Conservation (phyloP, 2,888 invertebrate species). For the Athripsodes cinereus region DNA sequence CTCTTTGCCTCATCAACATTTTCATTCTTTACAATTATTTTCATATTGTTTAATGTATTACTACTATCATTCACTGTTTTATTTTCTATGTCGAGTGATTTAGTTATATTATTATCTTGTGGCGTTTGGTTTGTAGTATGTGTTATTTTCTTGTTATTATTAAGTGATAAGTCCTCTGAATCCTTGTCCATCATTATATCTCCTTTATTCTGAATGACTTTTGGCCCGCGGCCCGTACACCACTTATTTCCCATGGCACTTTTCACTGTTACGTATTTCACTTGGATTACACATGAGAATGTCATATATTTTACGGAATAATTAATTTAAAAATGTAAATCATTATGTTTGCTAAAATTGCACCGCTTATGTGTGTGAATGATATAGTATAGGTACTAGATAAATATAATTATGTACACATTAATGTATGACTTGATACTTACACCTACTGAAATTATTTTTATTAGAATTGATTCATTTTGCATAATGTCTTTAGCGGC, state of each 20-base stretch:
- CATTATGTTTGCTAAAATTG: too few relatives aligned
- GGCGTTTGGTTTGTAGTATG: neutral
- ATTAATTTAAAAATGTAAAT: too few relatives aligned
- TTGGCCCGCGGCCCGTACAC: slow-evolving; percentile 22
- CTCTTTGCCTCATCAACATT: slow-evolving; percentile 1
- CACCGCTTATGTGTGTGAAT: too few relatives aligned
- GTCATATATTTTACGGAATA: too few relatives aligned
- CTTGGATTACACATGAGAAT: too few relatives aligned
- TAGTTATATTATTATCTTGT: neutral
- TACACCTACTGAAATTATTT: too few relatives aligned
- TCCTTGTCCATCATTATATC: neutral
- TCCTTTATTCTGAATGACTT: slow-evolving; percentile 3
- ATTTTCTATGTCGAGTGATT: neutral
- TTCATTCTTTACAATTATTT: neutral
- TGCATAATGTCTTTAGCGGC: too few relatives aligned
- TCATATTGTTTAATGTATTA: neutral
- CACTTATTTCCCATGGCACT: slow-evolving; percentile 26
- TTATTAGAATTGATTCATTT: too few relatives aligned
- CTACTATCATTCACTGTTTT: neutral
- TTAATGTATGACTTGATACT: too few relatives aligned
- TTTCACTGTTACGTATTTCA: slow-evolving; percentile 5
- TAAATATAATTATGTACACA: too few relatives aligned
- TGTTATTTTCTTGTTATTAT: neutral
- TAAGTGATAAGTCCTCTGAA: neutral
- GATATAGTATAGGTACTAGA: too few relatives aligned